Conservation (phyloP, 2,888 invertebrate genomes). For the Cheilosia vernalis region DNA sequence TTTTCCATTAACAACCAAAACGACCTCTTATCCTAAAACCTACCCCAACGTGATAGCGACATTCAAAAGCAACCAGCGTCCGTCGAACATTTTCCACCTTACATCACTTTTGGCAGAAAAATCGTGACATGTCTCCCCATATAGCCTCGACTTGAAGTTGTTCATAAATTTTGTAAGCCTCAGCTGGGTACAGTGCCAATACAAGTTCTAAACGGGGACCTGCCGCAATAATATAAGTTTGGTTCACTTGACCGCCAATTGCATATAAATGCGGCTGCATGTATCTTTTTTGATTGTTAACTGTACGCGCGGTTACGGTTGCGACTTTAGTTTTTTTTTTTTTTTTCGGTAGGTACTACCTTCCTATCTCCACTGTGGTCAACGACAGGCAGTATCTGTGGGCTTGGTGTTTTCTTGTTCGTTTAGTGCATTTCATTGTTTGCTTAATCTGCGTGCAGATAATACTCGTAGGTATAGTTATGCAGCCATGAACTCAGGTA, state of each 20-base stretch:
- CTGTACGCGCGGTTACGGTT: slow-evolving; percentile 39
- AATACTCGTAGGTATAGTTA: slow-evolving; percentile 44
- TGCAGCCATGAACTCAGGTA: slow-evolving; percentile 70
- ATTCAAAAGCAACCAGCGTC: neutral
- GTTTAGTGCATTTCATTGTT: slow-evolving; percentile 68
- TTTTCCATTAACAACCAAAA: too few species aligned
- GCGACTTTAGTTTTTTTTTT: slow-evolving; percentile 10
- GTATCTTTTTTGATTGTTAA: slow-evolving; percentile 15
- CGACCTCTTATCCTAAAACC: too few species aligned
- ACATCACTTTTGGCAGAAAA: slow-evolving; percentile 64
- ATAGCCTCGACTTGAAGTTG: slow-evolving; percentile 43
- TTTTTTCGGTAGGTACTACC: too few species aligned
- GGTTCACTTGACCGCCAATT: slow-evolving; percentile 67
- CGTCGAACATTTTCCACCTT: slow-evolving; percentile 25
- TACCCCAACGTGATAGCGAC: neutral
- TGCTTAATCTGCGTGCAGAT: slow-evolving; percentile 68
- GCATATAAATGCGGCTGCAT: neutral
- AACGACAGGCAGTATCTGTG: slow-evolving; percentile 29
- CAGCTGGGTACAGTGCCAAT: slow-evolving; percentile 30
- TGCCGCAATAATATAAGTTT: slow-evolving; percentile 9
- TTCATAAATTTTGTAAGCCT: slow-evolving; percentile 39
- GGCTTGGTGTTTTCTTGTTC: slow-evolving; percentile 5
- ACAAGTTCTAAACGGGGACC: slow-evolving; percentile 12
- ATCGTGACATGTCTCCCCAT: slow-evolving; percentile 61
- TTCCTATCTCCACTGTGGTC: slow-evolving; percentile 37